A percentile compares a stretch with the other conserved stretches of the same genome.
phyloP scores from a whole-genome alignment of 2,797 vertebrate genomes.

The Amphiprion clarkii region DNA sequence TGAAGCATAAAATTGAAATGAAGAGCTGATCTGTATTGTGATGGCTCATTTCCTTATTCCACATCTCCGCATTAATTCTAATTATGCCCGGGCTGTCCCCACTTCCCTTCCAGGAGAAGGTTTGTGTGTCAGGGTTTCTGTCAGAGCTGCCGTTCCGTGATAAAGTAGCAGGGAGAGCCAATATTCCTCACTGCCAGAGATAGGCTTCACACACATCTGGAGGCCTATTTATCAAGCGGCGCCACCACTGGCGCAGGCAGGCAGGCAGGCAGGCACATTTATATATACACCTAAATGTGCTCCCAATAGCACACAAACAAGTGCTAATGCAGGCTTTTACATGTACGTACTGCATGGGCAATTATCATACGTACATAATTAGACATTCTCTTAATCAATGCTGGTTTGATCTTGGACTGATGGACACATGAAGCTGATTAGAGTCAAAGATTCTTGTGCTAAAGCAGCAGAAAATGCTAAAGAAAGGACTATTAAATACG shows the following conservation, averaged over 20 bases:
- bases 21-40: constrained; percentile 80
- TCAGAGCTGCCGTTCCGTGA: constrained; percentile 75
- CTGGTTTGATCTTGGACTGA: neutral
- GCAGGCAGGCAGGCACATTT: constrained; percentile 33
- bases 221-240: constrained; percentile 73
- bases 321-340: constrained; percentile 1
- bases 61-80: constrained; percentile 79
- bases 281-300: constrained; percentile 25
- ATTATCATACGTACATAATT: constrained; percentile 12
- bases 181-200: constrained; percentile 80
- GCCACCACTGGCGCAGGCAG: constrained; percentile 31
- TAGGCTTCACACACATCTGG: constrained; percentile 76
- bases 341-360: constrained; percentile 1
- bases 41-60: constrained; percentile 83
- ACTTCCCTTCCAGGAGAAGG: constrained; percentile 67
- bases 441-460: neutral
- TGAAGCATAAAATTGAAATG: constrained; percentile 83
- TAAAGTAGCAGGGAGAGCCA: constrained; percentile 70
- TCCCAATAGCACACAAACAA: constrained; percentile 47
- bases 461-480: neutral
- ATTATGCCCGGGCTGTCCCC: constrained; percentile 79
- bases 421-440: neutral
- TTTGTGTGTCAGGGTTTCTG: constrained; percentile 80
- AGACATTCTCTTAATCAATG: constrained; percentile 10
- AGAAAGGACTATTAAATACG: neutral